Conservation (phyloP, 2,113 vertebrate species). For the Periophthalmus modestus region DNA sequence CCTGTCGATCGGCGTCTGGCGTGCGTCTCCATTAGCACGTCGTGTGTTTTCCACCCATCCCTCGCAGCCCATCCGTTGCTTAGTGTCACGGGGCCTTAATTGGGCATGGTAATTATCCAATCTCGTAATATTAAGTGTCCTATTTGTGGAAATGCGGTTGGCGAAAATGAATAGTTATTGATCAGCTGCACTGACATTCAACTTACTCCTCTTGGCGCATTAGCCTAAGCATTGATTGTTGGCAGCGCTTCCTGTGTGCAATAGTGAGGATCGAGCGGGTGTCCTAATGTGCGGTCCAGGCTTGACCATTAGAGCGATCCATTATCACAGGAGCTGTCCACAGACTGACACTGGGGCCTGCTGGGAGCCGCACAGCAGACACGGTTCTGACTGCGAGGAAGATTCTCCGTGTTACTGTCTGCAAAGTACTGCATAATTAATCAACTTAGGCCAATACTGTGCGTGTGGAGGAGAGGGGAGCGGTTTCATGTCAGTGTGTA, state of each 20-base stretch:
- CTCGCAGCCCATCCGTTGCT: constrained; percentile 51
- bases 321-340: constrained; percentile 70
- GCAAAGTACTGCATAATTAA: background rate
- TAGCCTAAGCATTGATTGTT: constrained; percentile 78
- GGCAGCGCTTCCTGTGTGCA: constrained; percentile 69
- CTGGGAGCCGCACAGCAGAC: constrained; percentile 66
- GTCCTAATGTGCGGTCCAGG: constrained; percentile 75
- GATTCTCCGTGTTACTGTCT: constrained; percentile 51
- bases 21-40: constrained; percentile 66
- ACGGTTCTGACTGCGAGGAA: constrained; percentile 59
- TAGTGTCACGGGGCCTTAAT: constrained; percentile 74
- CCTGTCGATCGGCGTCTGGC: constrained; percentile 65
- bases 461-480: background rate
- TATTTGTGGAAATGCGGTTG: constrained; percentile 73
- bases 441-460: background rate
- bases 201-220: constrained; percentile 76
- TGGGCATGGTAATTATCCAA: constrained; percentile 78
- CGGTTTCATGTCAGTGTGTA: background rate
- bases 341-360: constrained; percentile 65
- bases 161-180: constrained; percentile 80
- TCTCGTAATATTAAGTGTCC: constrained; percentile 75
- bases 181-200: constrained; percentile 75
- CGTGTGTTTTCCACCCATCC: constrained; percentile 44
- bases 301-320: constrained; percentile 74
- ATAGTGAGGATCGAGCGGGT: constrained; percentile 70